These are phyloP conservation scores for Aethes cnicana DNA, from an alignment of 2,888 invertebrate species.

Conservation along the genomic window DNA sequence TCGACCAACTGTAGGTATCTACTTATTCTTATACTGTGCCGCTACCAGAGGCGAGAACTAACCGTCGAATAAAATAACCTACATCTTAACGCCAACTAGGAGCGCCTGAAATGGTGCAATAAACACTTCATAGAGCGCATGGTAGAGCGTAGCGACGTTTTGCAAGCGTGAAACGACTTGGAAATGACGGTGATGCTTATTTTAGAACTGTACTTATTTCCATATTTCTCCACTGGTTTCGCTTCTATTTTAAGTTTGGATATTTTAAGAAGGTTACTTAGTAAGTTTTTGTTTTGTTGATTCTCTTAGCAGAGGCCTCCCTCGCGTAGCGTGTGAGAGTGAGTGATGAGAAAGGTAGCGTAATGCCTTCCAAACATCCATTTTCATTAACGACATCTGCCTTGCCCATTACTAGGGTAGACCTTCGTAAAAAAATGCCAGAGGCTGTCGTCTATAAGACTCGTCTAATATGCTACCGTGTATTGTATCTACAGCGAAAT, in stretches of 20 bases:
- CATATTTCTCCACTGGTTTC: conserved; percentile 4
- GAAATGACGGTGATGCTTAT: conserved; percentile 6
- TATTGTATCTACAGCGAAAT: background rate
- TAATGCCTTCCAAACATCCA: conserved; percentile 11
- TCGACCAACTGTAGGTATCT: too few relatives aligned
- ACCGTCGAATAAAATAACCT: background rate
- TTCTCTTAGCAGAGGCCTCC: background rate
- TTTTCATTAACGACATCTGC: conserved; percentile 15
- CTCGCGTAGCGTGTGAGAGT: background rate
- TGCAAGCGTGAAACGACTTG: background rate
- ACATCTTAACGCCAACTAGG: conserved; percentile 2
- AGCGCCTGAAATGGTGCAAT: conserved; percentile 6
- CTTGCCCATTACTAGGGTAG: conserved; percentile 12
- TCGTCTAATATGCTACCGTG: conserved; percentile 8
- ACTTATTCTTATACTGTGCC: too few relatives aligned
- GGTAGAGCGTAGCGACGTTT: background rate
- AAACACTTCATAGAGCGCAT: conserved; percentile 7
- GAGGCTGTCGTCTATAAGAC: background rate
- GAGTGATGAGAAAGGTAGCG: too few relatives aligned
- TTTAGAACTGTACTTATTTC: conserved; percentile 4
- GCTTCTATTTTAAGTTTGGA: conserved; percentile 1
- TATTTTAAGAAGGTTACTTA: too few relatives aligned
- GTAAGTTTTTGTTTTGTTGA: background rate
- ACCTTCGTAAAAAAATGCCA: conserved; percentile 25
- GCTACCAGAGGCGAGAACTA: too few relatives aligned